These are phyloP conservation scores for Indicator maculatus DNA, from an alignment of 2,113 vertebrate genomes.

Conservation along the genomic window DNA sequence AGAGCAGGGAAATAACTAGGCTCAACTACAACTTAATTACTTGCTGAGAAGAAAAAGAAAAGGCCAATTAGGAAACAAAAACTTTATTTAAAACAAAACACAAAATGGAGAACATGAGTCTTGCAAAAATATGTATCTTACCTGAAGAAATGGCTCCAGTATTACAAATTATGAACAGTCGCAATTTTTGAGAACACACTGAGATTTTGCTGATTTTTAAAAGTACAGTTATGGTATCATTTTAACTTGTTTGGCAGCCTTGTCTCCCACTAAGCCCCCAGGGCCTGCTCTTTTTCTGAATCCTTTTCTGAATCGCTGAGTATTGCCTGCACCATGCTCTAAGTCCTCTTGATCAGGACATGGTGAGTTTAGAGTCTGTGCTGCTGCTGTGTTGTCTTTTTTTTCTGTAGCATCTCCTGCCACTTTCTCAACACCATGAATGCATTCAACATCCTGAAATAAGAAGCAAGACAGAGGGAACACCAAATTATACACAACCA, in stretches of 20 bases:
- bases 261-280: background rate
- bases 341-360: background rate
- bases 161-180: background rate
- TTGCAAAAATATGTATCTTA: background rate
- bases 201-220: background rate
- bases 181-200: background rate
- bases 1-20: background rate
- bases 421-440: background rate
- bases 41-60: background rate
- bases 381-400: background rate
- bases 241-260: background rate
- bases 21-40: background rate
- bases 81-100: background rate
- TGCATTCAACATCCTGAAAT: constrained; percentile 55
- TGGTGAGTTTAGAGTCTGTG: background rate
- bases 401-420: background rate
- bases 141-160: background rate
- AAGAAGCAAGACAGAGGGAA: constrained; percentile 11
- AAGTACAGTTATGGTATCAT: background rate
- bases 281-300: background rate
- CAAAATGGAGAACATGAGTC: background rate
- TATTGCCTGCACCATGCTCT: background rate
- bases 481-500: background rate
- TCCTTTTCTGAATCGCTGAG: background rate
- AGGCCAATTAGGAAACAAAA: constrained; percentile 10